Percentiles rank a stretch among this genome's conserved stretches.
phyloP scores from a whole-genome alignment of 2,797 vertebrate genomes.

The Sorex maritimensis region DNA sequence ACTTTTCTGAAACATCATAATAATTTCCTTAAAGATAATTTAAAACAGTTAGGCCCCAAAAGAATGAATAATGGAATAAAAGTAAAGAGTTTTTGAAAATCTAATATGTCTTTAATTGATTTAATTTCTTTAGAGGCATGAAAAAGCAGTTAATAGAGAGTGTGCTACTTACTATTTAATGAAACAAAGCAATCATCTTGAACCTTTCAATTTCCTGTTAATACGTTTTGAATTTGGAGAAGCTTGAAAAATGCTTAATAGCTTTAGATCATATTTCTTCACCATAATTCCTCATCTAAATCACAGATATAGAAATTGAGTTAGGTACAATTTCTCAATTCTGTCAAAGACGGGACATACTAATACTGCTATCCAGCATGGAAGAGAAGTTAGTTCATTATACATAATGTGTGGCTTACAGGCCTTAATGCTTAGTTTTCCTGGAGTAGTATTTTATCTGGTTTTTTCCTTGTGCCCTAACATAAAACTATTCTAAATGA shows the following conservation, averaged over 20 bases:
- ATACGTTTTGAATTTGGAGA: conserved; percentile 79
- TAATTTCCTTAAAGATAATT: conserved; percentile 73
- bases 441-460: conserved; percentile 29
- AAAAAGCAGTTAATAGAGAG: conserved; percentile 35
- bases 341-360: conserved; percentile 10
- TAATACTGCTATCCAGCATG: neutral
- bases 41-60: conserved; percentile 65
- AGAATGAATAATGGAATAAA: conserved; percentile 49
- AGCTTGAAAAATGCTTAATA: conserved; percentile 71
- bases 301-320: conserved; percentile 54
- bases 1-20: conserved; percentile 46
- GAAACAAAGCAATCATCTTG: conserved; percentile 75
- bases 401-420: neutral
- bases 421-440: neutral
- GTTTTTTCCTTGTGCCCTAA: conserved; percentile 59
- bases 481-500: conserved; percentile 75
- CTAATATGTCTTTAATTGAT: conserved; percentile 62
- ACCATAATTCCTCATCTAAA: conserved; percentile 56
- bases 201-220: conserved; percentile 68
- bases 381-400: conserved; percentile 35
- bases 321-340: conserved; percentile 24
- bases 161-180: conserved; percentile 66
- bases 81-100: conserved; percentile 54
- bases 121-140: conserved; percentile 74
- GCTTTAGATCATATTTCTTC: conserved; percentile 68